Percentiles rank a stretch among this genome's conserved stretches.
These are phyloP conservation scores for Phortica magna DNA, from an alignment of 2,888 invertebrate species.

Conservation along the genomic window DNA sequence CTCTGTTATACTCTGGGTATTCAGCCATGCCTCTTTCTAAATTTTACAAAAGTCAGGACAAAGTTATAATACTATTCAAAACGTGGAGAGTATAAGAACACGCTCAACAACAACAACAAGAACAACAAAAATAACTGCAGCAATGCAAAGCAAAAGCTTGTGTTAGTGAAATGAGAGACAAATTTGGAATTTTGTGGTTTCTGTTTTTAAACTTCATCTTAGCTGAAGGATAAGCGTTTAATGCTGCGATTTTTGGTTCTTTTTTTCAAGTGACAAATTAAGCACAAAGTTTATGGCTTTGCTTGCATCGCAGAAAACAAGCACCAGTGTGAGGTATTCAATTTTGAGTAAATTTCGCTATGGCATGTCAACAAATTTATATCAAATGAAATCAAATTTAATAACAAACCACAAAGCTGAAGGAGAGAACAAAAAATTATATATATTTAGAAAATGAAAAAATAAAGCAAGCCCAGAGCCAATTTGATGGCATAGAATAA, in stretches of 20 bases:
- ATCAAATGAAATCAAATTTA: slow-evolving; percentile 14
- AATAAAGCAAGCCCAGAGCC: background rate
- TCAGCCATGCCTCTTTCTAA: too few species aligned
- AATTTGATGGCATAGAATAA: slow-evolving; percentile 11
- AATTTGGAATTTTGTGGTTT: slow-evolving; percentile 12
- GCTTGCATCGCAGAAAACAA: background rate
- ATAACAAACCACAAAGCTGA: background rate
- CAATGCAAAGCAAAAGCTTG: slow-evolving; percentile 11
- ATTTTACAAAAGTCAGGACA: too few species aligned
- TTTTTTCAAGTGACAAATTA: slow-evolving; percentile 24
- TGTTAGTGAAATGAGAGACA: background rate
- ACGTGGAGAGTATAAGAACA: too few species aligned
- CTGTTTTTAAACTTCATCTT: slow-evolving; percentile 17
- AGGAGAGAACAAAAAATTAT: background rate
- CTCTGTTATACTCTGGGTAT: too few species aligned
- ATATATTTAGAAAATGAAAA: too few species aligned
- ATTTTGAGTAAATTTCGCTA: background rate
- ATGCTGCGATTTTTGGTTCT: background rate
- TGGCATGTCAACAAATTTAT: slow-evolving; percentile 12
- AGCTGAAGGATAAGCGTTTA: slow-evolving; percentile 23
- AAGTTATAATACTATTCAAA: too few species aligned
- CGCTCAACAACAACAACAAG: background rate
- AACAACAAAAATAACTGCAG: background rate
- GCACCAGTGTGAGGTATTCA: background rate
- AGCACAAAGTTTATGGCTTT: slow-evolving; percentile 26